Percentiles rank a stretch among this genome's conserved stretches.
Evolutionary conservation across 2,113 vertebrate genomes (phyloP).

Genomic region (Apeltes quadracus): DNA sequence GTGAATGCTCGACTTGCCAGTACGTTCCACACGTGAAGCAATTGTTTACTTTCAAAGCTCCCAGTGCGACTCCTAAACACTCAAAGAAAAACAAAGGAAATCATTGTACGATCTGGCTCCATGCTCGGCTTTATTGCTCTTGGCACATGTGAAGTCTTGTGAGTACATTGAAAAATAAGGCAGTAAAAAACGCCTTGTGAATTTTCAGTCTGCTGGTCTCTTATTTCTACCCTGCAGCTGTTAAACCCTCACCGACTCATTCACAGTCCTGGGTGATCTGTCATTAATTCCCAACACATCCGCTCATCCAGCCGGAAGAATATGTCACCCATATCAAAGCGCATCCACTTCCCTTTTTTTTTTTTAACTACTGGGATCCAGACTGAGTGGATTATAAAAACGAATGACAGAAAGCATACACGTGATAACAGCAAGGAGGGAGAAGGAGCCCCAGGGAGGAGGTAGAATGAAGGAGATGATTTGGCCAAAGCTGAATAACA

Average conservation of each 20-base stretch:
- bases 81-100: conserved; percentile 19
- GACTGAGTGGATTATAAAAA: conserved; percentile 7
- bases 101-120: conserved; percentile 1
- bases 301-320: conserved; percentile 27
- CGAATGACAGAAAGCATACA: conserved; percentile 3
- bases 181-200: conserved; percentile 30
- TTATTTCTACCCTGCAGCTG: conserved; percentile 30
- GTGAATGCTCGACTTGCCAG: conserved; percentile 1
- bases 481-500: conserved; percentile 61
- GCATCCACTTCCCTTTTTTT: neutral
- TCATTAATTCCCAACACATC: conserved; percentile 31
- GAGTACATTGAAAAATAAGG: conserved; percentile 44
- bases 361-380: conserved; percentile 1
- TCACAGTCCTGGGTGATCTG: conserved; percentile 23
- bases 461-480: conserved; percentile 5
- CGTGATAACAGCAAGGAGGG: conserved; percentile 4
- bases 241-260: conserved; percentile 36
- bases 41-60: conserved; percentile 5
- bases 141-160: conserved; percentile 18
- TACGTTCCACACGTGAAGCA: neutral
- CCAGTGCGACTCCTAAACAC: neutral
- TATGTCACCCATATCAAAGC: conserved; percentile 8
- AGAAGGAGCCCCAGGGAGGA: conserved; percentile 8
- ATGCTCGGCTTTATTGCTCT: conserved; percentile 4
- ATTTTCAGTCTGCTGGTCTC: conserved; percentile 16